These are phyloP conservation scores for Allolobophora icterica DNA, from an alignment of 2,888 invertebrate genomes.

Conservation along the genomic window DNA sequence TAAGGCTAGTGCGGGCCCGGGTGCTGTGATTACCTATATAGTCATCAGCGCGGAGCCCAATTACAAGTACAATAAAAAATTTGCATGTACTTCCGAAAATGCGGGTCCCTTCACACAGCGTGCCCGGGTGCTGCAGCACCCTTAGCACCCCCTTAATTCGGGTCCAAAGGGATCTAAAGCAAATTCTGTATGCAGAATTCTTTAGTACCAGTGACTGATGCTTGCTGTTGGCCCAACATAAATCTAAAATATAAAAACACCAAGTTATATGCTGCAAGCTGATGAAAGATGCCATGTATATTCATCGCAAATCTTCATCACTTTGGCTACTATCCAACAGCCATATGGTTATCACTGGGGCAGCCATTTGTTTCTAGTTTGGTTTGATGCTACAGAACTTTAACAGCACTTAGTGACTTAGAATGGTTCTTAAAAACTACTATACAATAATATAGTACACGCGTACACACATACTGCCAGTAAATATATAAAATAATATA, in stretches of 20 bases:
- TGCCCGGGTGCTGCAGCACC: too few relatives aligned
- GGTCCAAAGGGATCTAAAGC: too few relatives aligned
- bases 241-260: neutral
- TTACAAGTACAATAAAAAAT: too few relatives aligned
- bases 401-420: neutral
- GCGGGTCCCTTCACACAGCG: too few relatives aligned
- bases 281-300: neutral
- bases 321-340: neutral
- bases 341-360: neutral
- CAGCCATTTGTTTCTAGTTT: neutral
- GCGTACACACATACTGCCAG: neutral
- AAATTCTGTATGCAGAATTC: neutral
- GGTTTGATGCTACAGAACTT: neutral
- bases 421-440: too few relatives aligned
- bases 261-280: neutral
- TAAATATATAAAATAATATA: neutral
- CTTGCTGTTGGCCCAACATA: neutral
- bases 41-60: too few relatives aligned
- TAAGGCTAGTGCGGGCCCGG: too few relatives aligned
- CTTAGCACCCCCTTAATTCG: too few relatives aligned
- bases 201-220: neutral
- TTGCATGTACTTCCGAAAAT: too few relatives aligned
- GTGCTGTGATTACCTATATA: too few relatives aligned
- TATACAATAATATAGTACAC: too few relatives aligned
- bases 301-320: neutral